A percentile compares a stretch with the other conserved stretches of the same genome.
Conservation (phyloP, 2,113 vertebrate species). For the Cairina moschata region DNA sequence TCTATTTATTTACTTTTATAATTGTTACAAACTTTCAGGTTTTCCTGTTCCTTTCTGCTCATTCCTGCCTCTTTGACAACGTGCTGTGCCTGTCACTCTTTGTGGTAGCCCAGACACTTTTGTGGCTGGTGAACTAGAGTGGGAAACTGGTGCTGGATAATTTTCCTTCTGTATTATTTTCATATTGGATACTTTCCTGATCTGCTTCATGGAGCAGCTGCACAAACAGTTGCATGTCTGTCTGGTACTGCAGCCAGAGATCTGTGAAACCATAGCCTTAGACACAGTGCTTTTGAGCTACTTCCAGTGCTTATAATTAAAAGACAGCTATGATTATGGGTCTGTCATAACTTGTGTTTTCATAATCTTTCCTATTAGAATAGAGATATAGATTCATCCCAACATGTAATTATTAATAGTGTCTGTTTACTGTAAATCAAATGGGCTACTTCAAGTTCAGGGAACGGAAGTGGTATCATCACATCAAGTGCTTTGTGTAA, state of each 20-base stretch:
- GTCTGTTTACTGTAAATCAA: neutral
- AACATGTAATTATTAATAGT: neutral
- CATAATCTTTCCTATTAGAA: neutral
- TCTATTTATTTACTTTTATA: neutral
- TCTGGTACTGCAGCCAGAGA: neutral
- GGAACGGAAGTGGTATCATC: neutral
- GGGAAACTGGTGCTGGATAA: neutral
- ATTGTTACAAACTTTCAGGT: neutral
- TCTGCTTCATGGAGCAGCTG: constrained; percentile 38
- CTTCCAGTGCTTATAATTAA: constrained; percentile 1
- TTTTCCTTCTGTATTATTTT: neutral
- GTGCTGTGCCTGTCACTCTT: neutral
- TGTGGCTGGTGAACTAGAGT: neutral
- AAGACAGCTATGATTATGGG: neutral
- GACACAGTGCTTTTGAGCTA: neutral
- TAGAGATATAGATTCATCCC: neutral
- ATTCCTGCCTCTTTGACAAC: neutral
- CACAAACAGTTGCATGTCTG: constrained; percentile 13
- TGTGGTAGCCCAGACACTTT: neutral
- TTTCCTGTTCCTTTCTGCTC: neutral
- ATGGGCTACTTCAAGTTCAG: neutral
- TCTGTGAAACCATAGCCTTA: constrained; percentile 12
- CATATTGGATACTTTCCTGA: constrained; percentile 25
- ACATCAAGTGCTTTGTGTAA: neutral
- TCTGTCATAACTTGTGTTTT: neutral